phyloP scores from a whole-genome alignment of 2,888 invertebrate species.

The Agonum fuliginosum region DNA sequence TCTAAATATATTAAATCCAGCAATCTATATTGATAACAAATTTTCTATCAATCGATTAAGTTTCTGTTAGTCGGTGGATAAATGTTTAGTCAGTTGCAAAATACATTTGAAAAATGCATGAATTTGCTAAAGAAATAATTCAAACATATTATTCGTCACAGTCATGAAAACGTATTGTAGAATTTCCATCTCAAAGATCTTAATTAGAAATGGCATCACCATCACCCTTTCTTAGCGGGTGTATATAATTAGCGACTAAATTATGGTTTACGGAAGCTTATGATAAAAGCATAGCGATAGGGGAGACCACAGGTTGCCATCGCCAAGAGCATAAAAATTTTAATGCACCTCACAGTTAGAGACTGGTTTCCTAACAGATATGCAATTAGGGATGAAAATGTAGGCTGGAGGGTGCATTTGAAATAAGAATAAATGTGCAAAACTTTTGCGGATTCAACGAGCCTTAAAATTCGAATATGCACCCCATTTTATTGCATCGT shows the following conservation, averaged over 20 bases:
- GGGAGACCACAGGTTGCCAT: slow-evolving; percentile 16
- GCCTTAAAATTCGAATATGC: slow-evolving; percentile 40
- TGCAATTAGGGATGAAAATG: slow-evolving; percentile 17
- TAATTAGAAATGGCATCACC: neutral
- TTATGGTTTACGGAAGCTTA: slow-evolving; percentile 6
- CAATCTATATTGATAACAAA: too few species aligned
- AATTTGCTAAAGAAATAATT: too few species aligned
- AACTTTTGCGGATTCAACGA: slow-evolving; percentile 27
- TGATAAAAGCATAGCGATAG: slow-evolving; percentile 17
- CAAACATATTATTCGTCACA: too few species aligned
- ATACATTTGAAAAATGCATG: too few species aligned
- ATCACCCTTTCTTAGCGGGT: slow-evolving; percentile 17
- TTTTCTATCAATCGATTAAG: too few species aligned
- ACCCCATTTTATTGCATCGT: slow-evolving; percentile 35
- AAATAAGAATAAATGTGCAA: slow-evolving; percentile 39
- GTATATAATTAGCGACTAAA: slow-evolving; percentile 23
- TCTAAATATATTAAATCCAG: too few species aligned
- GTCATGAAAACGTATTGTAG: neutral
- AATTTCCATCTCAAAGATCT: slow-evolving; percentile 20
- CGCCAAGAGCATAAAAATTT: slow-evolving; percentile 11
- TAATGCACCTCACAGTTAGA: slow-evolving; percentile 16
- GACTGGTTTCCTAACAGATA: slow-evolving; percentile 11
- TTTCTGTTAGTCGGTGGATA: too few species aligned
- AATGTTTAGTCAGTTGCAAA: too few species aligned
- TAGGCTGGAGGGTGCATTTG: slow-evolving; percentile 37